phyloP scores from a whole-genome alignment of 2,888 invertebrate species.

The Agrotis segetum region DNA sequence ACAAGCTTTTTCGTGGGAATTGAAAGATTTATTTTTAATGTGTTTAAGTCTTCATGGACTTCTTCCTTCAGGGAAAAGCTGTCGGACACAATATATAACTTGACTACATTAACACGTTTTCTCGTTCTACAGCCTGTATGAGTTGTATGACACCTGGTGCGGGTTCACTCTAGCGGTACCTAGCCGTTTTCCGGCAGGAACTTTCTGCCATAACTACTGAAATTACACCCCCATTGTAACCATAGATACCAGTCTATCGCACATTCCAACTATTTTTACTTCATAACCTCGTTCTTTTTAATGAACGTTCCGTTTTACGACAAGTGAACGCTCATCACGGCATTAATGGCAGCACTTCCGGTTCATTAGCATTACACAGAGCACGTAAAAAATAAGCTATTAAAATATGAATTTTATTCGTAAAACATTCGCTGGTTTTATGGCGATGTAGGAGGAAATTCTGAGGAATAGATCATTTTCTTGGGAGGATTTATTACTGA shows the following conservation, averaged over 20 bases:
- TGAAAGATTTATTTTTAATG: no score
- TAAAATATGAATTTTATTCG: slow-evolving; percentile 59
- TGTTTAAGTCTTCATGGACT: no score
- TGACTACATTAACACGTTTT: no score
- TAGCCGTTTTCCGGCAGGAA: no score
- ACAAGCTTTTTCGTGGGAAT: no score
- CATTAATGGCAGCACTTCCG: slow-evolving; percentile 65
- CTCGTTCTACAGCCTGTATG: no score
- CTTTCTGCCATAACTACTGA: neutral
- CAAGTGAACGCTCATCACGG: slow-evolving; percentile 67
- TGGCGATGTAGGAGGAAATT: slow-evolving; percentile 28
- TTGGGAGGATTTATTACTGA: slow-evolving; percentile 1
- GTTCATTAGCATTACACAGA: slow-evolving; percentile 65
- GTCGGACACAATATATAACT: no score
- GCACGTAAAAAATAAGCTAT: slow-evolving; percentile 59
- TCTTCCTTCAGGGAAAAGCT: no score
- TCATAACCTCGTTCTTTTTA: slow-evolving; percentile 67
- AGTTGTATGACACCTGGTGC: no score
- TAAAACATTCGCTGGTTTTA: slow-evolving; percentile 60
- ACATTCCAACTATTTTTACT: slow-evolving; percentile 59
- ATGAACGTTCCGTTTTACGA: slow-evolving; percentile 68
- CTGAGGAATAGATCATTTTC: slow-evolving; percentile 32
- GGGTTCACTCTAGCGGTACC: no score
- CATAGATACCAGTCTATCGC: slow-evolving; percentile 12
- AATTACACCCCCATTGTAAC: neutral